These are phyloP conservation scores for Alethe castanea DNA, from an alignment of 2,113 vertebrate genomes.

Conservation along the genomic window DNA sequence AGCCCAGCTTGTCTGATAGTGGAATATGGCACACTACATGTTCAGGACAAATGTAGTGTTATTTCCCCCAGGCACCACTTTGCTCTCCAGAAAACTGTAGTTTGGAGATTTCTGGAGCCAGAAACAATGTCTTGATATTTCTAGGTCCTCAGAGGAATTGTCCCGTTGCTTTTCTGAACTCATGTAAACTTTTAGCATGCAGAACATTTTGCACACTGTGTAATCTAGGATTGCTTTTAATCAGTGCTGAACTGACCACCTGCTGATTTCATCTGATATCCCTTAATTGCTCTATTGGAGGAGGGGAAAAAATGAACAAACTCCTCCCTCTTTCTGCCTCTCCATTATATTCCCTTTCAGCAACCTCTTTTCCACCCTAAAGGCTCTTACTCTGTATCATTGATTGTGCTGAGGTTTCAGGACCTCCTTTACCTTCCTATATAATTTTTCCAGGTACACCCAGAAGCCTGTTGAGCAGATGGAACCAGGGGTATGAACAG, in stretches of 20 bases:
- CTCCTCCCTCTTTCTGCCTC: not conserved
- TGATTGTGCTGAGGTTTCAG: not conserved
- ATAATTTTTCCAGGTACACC: not conserved
- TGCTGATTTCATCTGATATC: not conserved
- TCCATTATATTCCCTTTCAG: not conserved
- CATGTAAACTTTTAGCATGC: not conserved
- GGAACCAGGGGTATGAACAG: not conserved
- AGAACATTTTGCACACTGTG: not conserved
- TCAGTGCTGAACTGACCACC: not conserved
- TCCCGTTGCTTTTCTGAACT: not conserved
- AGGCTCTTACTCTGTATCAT: not conserved
- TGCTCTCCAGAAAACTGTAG: not conserved
- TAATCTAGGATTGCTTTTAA: not conserved
- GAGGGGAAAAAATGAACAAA: not conserved
- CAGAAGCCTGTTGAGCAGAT: not conserved
- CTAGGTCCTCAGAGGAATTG: not conserved
- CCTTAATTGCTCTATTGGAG: not conserved
- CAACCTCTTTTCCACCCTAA: not conserved
- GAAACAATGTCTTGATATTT: not conserved
- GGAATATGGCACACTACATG: fast-evolving
- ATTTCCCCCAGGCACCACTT: not conserved
- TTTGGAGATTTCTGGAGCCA: not conserved
- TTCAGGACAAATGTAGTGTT: not conserved
- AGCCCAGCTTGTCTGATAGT: not conserved
- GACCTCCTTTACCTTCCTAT: not conserved